Percentiles rank a stretch among this genome's conserved stretches.
These are phyloP conservation scores for Montipora capitata DNA, from an alignment of 92 coral and sea anemone species.

Conservation along the genomic window DNA sequence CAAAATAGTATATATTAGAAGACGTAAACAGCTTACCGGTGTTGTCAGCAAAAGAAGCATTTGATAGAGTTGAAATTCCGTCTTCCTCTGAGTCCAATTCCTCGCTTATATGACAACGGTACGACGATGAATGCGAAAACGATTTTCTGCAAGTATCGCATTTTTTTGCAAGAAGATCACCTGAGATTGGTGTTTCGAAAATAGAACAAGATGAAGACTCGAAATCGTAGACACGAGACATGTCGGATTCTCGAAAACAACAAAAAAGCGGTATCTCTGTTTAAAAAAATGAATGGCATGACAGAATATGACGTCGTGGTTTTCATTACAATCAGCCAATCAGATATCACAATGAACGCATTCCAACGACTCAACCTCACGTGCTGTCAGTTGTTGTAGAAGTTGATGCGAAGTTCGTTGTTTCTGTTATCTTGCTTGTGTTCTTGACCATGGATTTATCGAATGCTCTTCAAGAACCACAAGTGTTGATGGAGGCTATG, in stretches of 20 bases:
- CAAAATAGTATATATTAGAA: not conserved
- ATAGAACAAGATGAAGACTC: not conserved
- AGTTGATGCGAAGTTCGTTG: not conserved
- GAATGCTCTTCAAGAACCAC: slow-evolving; percentile 11
- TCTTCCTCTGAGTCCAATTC: not conserved
- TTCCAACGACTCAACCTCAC: not conserved
- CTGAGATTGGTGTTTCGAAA: slow-evolving; percentile 6
- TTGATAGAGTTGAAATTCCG: not conserved
- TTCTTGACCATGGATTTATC: not conserved
- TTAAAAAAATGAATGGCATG: not conserved
- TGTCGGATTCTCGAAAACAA: not conserved
- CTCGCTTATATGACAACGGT: slow-evolving; percentile 17
- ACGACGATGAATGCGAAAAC: slow-evolving; percentile 18
- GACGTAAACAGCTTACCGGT: not conserved
- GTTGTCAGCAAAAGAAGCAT: slow-evolving; percentile 5
- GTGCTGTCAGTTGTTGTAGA: not conserved
- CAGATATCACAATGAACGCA: not conserved
- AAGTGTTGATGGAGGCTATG: slow-evolving; percentile 13
- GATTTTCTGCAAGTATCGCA: slow-evolving; percentile 20
- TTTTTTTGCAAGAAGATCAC: not conserved
- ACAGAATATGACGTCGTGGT: not conserved
- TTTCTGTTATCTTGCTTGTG: not conserved
- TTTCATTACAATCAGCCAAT: not conserved
- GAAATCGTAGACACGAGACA: not conserved
- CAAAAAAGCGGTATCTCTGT: not conserved